A percentile compares a stretch with the other conserved stretches of the same genome.
Evolutionary conservation across 2,888 invertebrate genomes (phyloP).

Genomic region (Pyrgus malvae): DNA sequence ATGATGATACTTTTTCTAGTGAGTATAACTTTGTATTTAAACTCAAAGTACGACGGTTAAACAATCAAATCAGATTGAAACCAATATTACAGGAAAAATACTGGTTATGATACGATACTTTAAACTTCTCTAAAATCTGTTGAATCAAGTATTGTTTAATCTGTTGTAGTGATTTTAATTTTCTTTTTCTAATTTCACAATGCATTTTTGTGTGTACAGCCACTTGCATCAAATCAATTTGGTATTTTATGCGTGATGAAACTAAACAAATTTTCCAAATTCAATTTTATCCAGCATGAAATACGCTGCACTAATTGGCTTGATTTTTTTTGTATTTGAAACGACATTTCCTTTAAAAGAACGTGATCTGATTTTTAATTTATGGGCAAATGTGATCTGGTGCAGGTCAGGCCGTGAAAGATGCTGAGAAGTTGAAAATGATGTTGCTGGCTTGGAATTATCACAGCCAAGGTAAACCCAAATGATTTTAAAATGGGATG

Average conservation of each 20-base stretch:
- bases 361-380: constrained; percentile 47
- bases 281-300: constrained; percentile 46
- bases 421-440: constrained; percentile 93
- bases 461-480: constrained; percentile 86
- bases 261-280: constrained; percentile 13
- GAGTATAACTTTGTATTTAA: constrained; percentile 52
- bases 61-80: no score
- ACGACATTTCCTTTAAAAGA: constrained; percentile 41
- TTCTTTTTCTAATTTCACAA: not conserved
- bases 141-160: constrained; percentile 6
- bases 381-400: constrained; percentile 71
- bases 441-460: constrained; percentile 95
- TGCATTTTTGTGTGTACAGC: constrained; percentile 41
- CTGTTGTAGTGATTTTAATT: constrained; percentile 3
- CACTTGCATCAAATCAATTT: constrained; percentile 80
- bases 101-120: no score
- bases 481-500: constrained; percentile 18
- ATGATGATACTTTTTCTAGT: constrained; percentile 88
- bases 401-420: constrained; percentile 86
- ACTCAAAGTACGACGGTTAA: not conserved
- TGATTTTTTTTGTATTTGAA: constrained; percentile 32
- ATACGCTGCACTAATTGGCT: constrained; percentile 57
- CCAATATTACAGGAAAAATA: no score
- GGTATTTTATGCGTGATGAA: constrained; percentile 55
- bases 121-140: no score